These are phyloP conservation scores for Catharus fuscescens DNA, from an alignment of 2,113 vertebrate species.

Conservation along the genomic window DNA sequence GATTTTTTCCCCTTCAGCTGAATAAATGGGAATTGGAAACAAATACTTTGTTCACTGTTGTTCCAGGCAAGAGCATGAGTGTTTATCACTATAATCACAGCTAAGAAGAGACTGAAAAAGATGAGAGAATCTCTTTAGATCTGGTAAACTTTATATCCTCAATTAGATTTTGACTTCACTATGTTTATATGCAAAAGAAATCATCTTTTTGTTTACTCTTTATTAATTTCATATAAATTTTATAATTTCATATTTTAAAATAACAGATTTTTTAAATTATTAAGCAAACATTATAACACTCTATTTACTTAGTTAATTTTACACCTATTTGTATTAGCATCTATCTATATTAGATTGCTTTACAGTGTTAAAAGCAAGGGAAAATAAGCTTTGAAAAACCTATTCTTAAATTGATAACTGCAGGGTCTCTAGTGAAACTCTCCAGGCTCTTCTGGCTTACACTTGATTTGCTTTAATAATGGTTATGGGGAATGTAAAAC, in stretches of 20 bases:
- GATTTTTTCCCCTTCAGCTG: background rate
- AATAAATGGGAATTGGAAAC: background rate
- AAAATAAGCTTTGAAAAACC: conserved; percentile 49
- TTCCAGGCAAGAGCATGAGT: background rate
- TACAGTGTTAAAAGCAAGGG: background rate
- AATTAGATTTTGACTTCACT: background rate
- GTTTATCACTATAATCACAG: background rate
- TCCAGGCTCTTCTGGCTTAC: conserved; percentile 59
- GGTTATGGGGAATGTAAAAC: conserved; percentile 56
- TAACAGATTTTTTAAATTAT: background rate
- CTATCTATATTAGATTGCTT: background rate
- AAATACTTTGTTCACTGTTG: background rate
- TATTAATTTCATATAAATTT: background rate
- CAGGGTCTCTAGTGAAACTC: conserved; percentile 48
- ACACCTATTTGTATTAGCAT: background rate
- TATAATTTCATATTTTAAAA: background rate
- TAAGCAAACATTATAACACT: background rate
- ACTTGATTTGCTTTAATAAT: conserved; percentile 70
- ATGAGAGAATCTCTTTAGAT: background rate
- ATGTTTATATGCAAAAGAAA: background rate
- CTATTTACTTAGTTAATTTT: background rate
- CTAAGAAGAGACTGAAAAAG: background rate
- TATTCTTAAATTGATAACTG: conserved; percentile 37
- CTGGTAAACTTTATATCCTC: background rate
- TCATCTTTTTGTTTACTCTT: background rate